phyloP scores from a whole-genome alignment of 2,113 vertebrate genomes.

The Gymnarchus niloticus region DNA sequence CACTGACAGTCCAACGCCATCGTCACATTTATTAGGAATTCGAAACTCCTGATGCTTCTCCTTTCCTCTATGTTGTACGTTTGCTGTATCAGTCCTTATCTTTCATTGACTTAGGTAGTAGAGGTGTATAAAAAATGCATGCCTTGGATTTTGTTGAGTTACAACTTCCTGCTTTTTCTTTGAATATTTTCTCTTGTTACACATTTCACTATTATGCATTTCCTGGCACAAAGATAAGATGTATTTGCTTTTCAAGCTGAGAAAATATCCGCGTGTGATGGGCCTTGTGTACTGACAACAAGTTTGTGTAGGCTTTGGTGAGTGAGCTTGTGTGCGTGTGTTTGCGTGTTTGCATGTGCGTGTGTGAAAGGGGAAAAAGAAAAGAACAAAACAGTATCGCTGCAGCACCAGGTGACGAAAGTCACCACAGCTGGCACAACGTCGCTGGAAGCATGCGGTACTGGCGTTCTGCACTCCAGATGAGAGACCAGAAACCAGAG shows the following conservation, averaged over 20 bases:
- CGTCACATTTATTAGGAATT: no score
- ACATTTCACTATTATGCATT: not conserved
- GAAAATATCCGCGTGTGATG: not conserved
- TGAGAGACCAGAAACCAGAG: no score
- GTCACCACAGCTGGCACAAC: not conserved
- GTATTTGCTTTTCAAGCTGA: not conserved
- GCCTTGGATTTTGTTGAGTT: slow-evolving; percentile 8
- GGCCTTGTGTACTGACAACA: not conserved
- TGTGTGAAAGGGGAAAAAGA: not conserved
- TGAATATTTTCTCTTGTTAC: not conserved
- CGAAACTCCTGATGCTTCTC: not conserved
- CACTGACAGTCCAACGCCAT: no score
- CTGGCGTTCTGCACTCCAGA: no score
- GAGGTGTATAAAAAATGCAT: not conserved
- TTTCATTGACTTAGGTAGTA: not conserved
- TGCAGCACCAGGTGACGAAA: not conserved
- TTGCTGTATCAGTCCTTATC: not conserved
- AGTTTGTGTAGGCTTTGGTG: not conserved
- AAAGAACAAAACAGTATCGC: not conserved
- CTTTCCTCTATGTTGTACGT: not conserved
- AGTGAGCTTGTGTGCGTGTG: not conserved
- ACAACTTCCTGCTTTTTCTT: not conserved
- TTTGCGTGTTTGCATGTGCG: not conserved
- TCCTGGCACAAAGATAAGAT: not conserved
- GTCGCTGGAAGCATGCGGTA: not conserved